Evolutionary conservation across 2,113 vertebrate species (phyloP).

Genomic region (Lasiurus borealis): DNA sequence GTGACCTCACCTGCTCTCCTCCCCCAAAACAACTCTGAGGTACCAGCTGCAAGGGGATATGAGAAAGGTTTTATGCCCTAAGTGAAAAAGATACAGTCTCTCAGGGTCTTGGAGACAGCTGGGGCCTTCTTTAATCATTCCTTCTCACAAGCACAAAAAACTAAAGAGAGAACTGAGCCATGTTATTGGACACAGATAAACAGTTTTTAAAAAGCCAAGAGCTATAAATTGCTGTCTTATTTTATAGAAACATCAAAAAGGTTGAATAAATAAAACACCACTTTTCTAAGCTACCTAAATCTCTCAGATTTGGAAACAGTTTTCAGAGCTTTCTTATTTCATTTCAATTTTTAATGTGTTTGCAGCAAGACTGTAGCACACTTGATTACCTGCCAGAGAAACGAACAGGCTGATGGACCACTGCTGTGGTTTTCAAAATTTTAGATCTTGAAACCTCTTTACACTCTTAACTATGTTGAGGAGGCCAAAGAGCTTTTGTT

Average conservation of each 20-base stretch:
- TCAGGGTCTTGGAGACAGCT: slow-evolving; percentile 51
- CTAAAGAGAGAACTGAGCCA: slow-evolving; percentile 69
- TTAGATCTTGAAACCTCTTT: background rate
- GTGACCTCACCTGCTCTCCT: slow-evolving; percentile 86
- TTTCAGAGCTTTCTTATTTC: slow-evolving; percentile 11
- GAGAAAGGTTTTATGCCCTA: slow-evolving; percentile 67
- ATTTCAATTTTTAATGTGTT: background rate
- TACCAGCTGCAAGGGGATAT: slow-evolving; percentile 64
- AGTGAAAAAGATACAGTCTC: slow-evolving; percentile 69
- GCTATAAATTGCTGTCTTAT: slow-evolving; percentile 74
- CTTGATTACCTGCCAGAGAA: background rate
- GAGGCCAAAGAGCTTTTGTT: background rate
- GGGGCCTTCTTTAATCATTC: slow-evolving; percentile 77
- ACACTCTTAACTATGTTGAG: background rate
- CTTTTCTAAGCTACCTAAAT: slow-evolving; percentile 29
- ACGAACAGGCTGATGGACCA: background rate
- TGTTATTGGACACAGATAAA: slow-evolving; percentile 81
- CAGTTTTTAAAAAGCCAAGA: slow-evolving; percentile 69
- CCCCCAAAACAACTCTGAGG: slow-evolving; percentile 55
- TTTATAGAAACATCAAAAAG: slow-evolving; percentile 65
- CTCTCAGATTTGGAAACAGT: slow-evolving; percentile 28
- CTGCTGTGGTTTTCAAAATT: background rate
- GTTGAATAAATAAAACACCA: slow-evolving; percentile 41
- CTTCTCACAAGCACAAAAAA: slow-evolving; percentile 73
- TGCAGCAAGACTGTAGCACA: background rate